Base-by-base conservation (phyloP, 23 tunicate genomes). In the Halocynthia roretzi region DNA sequence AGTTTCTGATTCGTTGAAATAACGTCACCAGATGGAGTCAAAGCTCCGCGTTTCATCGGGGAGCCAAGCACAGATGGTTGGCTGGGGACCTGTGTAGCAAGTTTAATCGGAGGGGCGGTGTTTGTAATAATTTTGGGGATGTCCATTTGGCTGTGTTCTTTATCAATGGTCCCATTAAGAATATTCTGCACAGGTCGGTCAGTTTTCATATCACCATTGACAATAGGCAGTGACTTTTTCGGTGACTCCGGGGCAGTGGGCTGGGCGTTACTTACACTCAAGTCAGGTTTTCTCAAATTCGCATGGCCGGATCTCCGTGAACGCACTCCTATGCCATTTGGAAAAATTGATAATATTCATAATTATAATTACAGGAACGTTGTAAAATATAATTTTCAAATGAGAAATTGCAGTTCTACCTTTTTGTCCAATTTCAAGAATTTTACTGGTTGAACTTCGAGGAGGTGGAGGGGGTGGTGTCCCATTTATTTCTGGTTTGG, bases 391-490 rank as follows among this genome's bases (percentile, higher is more conserved):
- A 31, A 31, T 31, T 31, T 31, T 31, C 44, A 31, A 31, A 31
- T 31, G 44, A 31, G 44, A 31, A 31, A 31, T 31, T 31, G 44
- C 44, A 4, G 44, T 63, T 61, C 18, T 20, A 86, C 92, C 92
- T 54, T 31, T 75, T 52, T 71, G 71, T 50, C 95, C 57, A 48
- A 60, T 70, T 71, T 91, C 90, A 51, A 91, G 76, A 6, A 77
- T 83, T 54, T 62, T 81, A 56, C 87, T 91, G 19, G 86, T 71
- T 11, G 90, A 76, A 7, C 83, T 72, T 71, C 90, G 65, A 12
- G 73, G 56, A 6, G 89, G 97, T 19, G 90, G 97, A 22, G 90
- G 87, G 22, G 97, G 90, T 9, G 85, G 81, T 4, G 87, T 68
- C 44, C 44, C 44, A 31, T 31, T 31, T 31, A 31, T 31, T 31